Evolutionary conservation across 1,140 invertebrate species (phyloP).

Genomic region (Colletes latitarsis): DNA sequence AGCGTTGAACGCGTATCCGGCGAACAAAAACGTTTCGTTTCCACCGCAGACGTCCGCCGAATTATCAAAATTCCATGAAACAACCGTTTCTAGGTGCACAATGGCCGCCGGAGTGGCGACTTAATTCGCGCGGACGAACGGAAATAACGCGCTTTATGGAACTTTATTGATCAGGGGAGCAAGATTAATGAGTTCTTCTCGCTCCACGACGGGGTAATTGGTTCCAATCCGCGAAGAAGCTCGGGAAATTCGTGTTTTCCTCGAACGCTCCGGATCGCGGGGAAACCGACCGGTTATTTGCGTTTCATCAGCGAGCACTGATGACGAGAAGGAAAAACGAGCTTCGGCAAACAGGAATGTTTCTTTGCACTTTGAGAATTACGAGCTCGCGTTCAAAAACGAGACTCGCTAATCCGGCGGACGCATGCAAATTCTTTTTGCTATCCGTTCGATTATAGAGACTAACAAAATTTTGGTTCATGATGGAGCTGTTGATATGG

Average conservation of each 20-base stretch:
- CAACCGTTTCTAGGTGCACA: neutral
- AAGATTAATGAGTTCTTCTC: neutral
- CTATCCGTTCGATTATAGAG: no score
- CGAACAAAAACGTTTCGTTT: neutral
- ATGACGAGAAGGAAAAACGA: neutral
- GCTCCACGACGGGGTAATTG: neutral
- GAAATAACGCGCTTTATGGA: conserved; percentile 18
- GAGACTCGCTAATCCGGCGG: no score
- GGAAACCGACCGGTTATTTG: neutral
- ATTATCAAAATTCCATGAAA: neutral
- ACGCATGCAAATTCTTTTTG: no score
- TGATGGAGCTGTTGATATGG: no score
- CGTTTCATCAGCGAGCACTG: neutral
- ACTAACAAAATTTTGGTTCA: no score
- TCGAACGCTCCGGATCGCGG: neutral
- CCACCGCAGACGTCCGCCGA: no score
- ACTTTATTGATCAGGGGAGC: conserved; percentile 15
- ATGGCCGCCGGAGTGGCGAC: neutral
- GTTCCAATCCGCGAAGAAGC: neutral
- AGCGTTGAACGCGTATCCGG: neutral
- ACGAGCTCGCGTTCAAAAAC: no score
- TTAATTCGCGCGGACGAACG: neutral
- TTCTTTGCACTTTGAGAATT: no score
- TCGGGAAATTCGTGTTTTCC: conserved; percentile 6
- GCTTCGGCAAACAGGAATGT: neutral